Percentiles rank a stretch among this genome's conserved stretches.
phyloP scores from a whole-genome alignment of 2,113 vertebrate species.

The Ondatra zibethicus region DNA sequence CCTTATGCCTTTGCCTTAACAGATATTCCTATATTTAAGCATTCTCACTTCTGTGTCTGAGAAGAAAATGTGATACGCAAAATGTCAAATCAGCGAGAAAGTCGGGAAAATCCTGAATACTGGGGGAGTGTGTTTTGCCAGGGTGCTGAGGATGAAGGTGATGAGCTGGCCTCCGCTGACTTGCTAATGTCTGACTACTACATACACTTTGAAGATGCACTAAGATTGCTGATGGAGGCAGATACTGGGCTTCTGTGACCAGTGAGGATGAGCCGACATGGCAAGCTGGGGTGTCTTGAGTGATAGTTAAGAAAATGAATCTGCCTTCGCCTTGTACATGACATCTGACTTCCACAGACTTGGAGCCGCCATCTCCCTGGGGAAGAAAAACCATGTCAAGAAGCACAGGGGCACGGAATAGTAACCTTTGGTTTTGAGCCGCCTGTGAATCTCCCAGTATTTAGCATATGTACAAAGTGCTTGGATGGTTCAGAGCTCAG shows the following conservation, averaged over 20 bases:
- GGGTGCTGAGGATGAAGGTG: neutral
- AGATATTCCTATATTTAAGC: slow-evolving; percentile 16
- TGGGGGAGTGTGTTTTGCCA: neutral
- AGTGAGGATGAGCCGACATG: neutral
- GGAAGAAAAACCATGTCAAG: neutral
- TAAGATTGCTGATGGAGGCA: neutral
- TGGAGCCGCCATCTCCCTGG: neutral
- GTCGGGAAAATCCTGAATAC: neutral
- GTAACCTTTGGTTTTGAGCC: neutral
- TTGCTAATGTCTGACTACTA: neutral
- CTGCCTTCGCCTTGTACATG: neutral
- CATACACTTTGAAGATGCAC: neutral
- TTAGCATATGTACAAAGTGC: neutral
- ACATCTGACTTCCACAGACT: neutral
- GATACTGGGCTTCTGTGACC: neutral
- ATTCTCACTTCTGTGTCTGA: slow-evolving; percentile 65
- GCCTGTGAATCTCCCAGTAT: neutral
- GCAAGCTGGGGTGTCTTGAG: neutral
- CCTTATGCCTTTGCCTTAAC: neutral
- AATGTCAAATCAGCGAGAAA: slow-evolving; percentile 58
- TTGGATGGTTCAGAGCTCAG: neutral
- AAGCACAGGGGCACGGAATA: neutral
- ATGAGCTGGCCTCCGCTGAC: neutral
- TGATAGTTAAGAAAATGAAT: neutral
- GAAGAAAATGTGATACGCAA: slow-evolving; percentile 47